Evolutionary conservation across 2,797 vertebrate genomes (phyloP).

Genomic region (Pachyuromys duprasi): DNA sequence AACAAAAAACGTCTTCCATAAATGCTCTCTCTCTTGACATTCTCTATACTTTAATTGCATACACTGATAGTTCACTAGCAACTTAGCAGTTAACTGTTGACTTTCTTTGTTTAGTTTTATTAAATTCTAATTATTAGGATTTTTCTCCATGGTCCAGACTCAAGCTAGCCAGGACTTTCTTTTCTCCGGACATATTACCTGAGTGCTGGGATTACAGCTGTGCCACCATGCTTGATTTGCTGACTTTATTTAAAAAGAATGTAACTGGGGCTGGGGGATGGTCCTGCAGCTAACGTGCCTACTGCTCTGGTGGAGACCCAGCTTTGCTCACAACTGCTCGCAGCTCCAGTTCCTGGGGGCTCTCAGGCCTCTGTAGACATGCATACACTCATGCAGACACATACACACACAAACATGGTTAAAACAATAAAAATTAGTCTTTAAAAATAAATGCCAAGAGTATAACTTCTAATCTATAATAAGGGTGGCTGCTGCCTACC

Average conservation of each 20-base stretch:
- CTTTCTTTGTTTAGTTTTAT: background rate
- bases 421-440: background rate
- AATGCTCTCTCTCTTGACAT: slow-evolving; percentile 54
- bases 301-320: background rate
- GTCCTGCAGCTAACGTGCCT: background rate
- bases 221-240: background rate
- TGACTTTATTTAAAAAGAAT: background rate
- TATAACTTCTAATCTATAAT: background rate
- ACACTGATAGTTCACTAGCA: background rate
- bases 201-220: background rate
- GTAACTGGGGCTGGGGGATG: background rate
- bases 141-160: background rate
- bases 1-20: slow-evolving; percentile 48
- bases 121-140: background rate
- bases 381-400: background rate
- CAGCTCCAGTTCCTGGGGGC: background rate
- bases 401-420: background rate
- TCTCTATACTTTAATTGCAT: background rate
- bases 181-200: background rate
- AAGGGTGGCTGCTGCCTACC: background rate
- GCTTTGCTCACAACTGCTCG: background rate
- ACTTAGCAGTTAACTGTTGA: background rate
- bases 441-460: background rate
- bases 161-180: background rate
- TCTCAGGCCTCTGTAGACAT: background rate